A percentile compares a stretch with the other conserved stretches of the same genome.
These are phyloP conservation scores for Dorcus parallelipipedus DNA, from an alignment of 2,888 invertebrate genomes.

Conservation along the genomic window DNA sequence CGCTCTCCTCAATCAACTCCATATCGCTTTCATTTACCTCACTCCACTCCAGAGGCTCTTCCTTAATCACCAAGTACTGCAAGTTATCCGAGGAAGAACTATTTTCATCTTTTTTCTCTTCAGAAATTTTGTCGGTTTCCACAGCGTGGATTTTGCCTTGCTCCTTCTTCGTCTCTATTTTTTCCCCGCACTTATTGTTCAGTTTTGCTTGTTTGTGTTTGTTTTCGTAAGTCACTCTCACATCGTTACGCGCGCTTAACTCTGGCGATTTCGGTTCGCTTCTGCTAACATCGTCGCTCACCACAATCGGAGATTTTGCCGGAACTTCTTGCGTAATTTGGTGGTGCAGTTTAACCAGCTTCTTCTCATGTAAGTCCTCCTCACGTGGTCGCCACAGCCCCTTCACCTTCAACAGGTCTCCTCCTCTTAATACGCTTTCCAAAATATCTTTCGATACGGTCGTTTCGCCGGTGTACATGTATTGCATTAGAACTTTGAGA, in stretches of 20 bases:
- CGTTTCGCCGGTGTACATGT: conserved; percentile 80
- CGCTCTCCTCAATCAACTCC: conserved; percentile 57
- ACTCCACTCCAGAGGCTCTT: conserved; percentile 73
- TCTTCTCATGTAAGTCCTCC: conserved; percentile 37
- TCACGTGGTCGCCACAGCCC: conserved; percentile 73
- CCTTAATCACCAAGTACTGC: conserved; percentile 49
- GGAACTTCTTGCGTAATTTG: conserved; percentile 8
- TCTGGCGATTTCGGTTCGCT: not conserved
- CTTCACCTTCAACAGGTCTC: conserved; percentile 76
- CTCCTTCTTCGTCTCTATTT: not conserved
- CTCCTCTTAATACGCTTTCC: conserved; percentile 76
- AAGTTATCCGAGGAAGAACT: conserved; percentile 27
- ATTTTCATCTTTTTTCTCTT: not conserved
- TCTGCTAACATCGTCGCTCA: too few relatives aligned
- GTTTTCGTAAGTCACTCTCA: not conserved
- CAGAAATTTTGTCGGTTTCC: not conserved
- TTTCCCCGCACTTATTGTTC: not conserved
- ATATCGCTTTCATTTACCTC: conserved; percentile 60
- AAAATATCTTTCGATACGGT: conserved; percentile 83
- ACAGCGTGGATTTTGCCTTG: not conserved
- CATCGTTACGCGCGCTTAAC: not conserved
- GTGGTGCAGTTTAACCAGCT: conserved; percentile 12
- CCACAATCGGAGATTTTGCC: not conserved
- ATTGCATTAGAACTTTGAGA: conserved; percentile 76
- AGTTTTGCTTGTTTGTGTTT: not conserved